Base-by-base conservation (phyloP, 2,888 invertebrate species). In the Ernsta delagoae region DNA sequence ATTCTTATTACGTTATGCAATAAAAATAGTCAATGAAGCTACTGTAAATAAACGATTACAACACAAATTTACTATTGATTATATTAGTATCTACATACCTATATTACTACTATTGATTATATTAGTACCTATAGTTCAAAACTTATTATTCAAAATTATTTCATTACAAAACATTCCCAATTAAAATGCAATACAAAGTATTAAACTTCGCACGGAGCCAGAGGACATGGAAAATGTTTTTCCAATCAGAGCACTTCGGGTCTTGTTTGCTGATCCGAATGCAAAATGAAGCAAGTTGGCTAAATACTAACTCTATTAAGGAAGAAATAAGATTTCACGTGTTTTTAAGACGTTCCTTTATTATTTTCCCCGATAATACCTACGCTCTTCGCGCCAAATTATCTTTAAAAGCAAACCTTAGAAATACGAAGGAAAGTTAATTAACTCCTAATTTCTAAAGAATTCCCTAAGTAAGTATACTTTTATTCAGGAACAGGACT, bases 211-310 rank as follows among this genome's bases (percentile, higher is more conserved):
- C 76, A 75, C 77, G 75, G 62, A 69, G 69, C 63, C 7, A 69
- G 41, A 61, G 75, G 78, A 79, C 80, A 79, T 79, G 77, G 76
- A 77, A 84, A 85, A 87, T 87, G 84, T 87, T 88, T 83, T 85
- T 81, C 79, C 83, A 79, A 85, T 80, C 77, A 77, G 77, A 79
- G 76, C 81, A 77, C 75, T 78, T 75, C 74, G 77, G 76, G 77
- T 79, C 80, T 78, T 83, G 80, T 86, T 83, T 81, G 82, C 81
- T 79, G 76, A 82, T 85, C 81, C 82, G 84, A 87, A 88, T 86
- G 82, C 80, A 79, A 83, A 84, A 77, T 75, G 75, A 74, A 75
- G 75, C 70, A 66, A 73, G 72, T 56, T 71, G 66, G 68, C 73
- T 72, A 73, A 74, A 76, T 77, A 72, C 70, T 74, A 74, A 75